Conservation (phyloP, 2,797 vertebrate genomes). For the Erethizon dorsatum region DNA sequence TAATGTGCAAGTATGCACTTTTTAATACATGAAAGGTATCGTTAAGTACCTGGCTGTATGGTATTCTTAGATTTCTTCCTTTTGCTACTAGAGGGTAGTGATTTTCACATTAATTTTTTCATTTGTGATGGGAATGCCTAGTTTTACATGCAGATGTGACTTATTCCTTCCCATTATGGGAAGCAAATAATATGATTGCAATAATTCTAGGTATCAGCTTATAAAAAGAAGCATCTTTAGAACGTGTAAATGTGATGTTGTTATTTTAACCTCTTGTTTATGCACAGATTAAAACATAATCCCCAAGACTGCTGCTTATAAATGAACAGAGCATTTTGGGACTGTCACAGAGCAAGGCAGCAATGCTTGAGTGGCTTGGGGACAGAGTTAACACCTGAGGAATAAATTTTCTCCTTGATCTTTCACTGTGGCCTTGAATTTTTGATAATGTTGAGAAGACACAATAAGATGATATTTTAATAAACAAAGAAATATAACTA, state of each 20-base stretch:
- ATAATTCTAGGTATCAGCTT: constrained; percentile 57
- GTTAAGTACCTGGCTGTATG: neutral
- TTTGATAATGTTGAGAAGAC: constrained; percentile 71
- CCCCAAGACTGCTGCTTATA: constrained; percentile 78
- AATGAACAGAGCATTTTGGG: constrained; percentile 81
- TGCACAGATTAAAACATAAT: constrained; percentile 86
- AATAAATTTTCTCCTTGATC: constrained; percentile 84
- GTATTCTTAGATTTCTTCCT: constrained; percentile 33
- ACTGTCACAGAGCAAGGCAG: constrained; percentile 50
- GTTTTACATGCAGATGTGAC: constrained; percentile 59
- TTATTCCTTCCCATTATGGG: constrained; percentile 68
- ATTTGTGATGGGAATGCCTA: neutral
- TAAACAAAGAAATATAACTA: constrained; percentile 47
- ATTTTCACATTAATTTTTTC: constrained; percentile 64
- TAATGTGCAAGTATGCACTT: constrained; percentile 39
- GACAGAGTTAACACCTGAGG: constrained; percentile 79
- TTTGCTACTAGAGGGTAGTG: constrained; percentile 28
- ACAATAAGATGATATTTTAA: constrained; percentile 69
- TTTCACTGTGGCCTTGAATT: constrained; percentile 76
- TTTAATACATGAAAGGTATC: constrained; percentile 54
- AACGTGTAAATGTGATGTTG: constrained; percentile 77
- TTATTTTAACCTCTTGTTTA: constrained; percentile 88
- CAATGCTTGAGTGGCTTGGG: constrained; percentile 72
- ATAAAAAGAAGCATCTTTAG: constrained; percentile 82
- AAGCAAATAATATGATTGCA: constrained; percentile 70